Percentiles rank a stretch among this genome's conserved stretches.
phyloP scores from a whole-genome alignment of 2,113 vertebrate species.

The Serinus canaria region DNA sequence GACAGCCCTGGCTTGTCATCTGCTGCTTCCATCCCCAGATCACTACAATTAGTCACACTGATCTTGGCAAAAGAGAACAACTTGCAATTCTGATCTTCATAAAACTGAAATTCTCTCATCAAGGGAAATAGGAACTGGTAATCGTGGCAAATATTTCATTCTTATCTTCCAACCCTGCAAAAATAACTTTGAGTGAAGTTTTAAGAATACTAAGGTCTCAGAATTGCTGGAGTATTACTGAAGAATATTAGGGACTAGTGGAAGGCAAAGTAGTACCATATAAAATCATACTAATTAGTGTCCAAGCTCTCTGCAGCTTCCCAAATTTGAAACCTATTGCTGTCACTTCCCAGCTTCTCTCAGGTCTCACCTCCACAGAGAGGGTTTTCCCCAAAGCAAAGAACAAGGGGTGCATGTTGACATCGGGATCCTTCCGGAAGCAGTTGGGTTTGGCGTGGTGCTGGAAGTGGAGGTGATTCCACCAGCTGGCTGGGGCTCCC shows the following conservation, averaged over 20 bases:
- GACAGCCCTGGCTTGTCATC: neutral
- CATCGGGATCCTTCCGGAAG: conserved; percentile 81
- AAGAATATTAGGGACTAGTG: neutral
- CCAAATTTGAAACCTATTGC: neutral
- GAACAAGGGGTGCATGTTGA: conserved; percentile 83
- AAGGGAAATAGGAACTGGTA: neutral
- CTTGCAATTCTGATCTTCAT: neutral
- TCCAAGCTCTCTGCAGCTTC: neutral
- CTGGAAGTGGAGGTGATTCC: conserved; percentile 85
- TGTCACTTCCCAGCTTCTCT: neutral
- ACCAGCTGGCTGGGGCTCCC: conserved; percentile 85
- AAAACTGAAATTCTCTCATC: neutral
- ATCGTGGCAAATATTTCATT: neutral
- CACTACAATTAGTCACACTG: neutral
- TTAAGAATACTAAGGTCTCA: neutral
- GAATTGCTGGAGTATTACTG: neutral
- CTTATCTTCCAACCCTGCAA: neutral
- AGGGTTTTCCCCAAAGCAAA: conserved; percentile 82
- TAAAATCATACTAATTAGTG: neutral
- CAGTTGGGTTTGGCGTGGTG: conserved; percentile 86
- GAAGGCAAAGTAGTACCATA: neutral
- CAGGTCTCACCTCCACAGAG: conserved; percentile 78
- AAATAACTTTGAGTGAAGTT: neutral
- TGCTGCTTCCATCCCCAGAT: neutral
- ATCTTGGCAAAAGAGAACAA: neutral